Percentiles rank a stretch among this genome's conserved stretches.
phyloP scores from a whole-genome alignment of 2,888 invertebrate species.

The Darwinula stevensoni region DNA sequence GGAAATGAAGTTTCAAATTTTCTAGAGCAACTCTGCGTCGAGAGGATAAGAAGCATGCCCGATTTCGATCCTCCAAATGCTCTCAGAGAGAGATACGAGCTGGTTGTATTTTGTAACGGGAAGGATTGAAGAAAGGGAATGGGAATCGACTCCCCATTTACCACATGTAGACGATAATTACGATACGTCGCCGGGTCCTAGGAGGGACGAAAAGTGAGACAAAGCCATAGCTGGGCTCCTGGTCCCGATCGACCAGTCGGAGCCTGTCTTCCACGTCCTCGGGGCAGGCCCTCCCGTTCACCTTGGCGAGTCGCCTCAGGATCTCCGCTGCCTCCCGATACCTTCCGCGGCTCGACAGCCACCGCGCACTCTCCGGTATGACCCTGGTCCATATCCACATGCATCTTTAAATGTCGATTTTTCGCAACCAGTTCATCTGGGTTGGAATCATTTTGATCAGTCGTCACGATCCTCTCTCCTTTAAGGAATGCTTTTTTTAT shows the following conservation, averaged over 20 bases:
- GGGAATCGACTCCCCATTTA: too few species aligned
- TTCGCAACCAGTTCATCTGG: neutral
- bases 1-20: too few species aligned
- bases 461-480: too few species aligned
- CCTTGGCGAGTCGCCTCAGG: conserved; percentile 7
- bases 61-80: too few species aligned
- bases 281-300: conserved; percentile 6
- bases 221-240: neutral
- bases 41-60: too few species aligned
- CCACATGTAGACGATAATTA: neutral
- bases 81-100: too few species aligned
- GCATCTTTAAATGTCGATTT: neutral
- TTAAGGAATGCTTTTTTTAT: too few species aligned
- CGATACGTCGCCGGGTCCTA: neutral
- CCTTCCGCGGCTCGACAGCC: neutral
- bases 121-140: too few species aligned
- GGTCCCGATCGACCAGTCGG: neutral
- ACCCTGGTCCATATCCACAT: neutral
- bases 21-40: too few species aligned
- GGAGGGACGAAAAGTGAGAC: neutral
- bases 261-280: conserved; percentile 3
- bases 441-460: neutral
- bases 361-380: neutral
- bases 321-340: conserved; percentile 8
- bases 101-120: too few species aligned